These are phyloP conservation scores for Scelioninae gen. 2 DNA, from an alignment of 2,888 invertebrate genomes.

Conservation along the genomic window DNA sequence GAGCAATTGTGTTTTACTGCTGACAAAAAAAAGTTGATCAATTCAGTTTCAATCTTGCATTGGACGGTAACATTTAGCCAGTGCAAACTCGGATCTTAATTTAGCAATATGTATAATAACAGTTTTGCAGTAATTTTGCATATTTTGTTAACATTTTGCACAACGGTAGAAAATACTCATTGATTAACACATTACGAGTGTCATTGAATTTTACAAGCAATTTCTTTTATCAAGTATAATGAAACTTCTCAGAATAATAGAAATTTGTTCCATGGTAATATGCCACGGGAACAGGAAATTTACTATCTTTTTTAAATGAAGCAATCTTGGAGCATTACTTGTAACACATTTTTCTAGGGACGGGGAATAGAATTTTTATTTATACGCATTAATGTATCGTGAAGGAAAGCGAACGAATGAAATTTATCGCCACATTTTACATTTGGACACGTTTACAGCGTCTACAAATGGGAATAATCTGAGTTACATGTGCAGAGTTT, in stretches of 20 bases:
- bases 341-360: constrained; percentile 12
- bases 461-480: neutral
- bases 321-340: constrained; percentile 25
- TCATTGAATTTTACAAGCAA: constrained; percentile 37
- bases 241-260: constrained; percentile 42
- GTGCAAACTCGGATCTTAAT: no score
- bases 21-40: no score
- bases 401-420: neutral
- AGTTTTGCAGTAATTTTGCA: constrained; percentile 1
- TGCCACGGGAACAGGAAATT: constrained; percentile 38
- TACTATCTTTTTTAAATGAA: constrained; percentile 42
- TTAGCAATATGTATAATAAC: no score
- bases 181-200: constrained; percentile 37
- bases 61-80: no score
- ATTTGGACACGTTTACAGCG: neutral
- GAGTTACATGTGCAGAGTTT: neutral
- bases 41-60: no score
- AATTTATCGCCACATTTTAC: neutral
- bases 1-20: no score
- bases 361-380: constrained; percentile 14
- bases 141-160: no score
- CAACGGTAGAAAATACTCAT: constrained; percentile 7
- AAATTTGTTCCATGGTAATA: constrained; percentile 35
- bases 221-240: constrained; percentile 47
- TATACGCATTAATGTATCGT: neutral